Percentiles rank a stretch among this genome's conserved stretches.
phyloP scores from a whole-genome alignment of 1,140 invertebrate species.

The Euschistus heros region DNA sequence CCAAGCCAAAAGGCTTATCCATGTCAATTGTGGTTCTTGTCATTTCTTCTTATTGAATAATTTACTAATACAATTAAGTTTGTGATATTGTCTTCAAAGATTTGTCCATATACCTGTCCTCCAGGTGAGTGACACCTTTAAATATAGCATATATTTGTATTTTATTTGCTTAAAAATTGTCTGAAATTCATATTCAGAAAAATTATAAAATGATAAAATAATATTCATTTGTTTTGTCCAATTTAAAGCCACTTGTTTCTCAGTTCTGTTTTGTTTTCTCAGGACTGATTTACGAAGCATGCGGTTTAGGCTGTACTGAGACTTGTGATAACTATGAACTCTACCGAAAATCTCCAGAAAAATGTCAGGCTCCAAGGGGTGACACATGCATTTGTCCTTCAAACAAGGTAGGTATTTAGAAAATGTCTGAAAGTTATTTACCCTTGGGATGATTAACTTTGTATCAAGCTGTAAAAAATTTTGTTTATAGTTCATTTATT shows the following conservation, averaged over 20 bases:
- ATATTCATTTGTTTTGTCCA: too few species aligned
- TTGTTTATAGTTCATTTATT: neutral
- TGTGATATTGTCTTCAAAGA: constrained; percentile 36
- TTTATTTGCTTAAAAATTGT: too few species aligned
- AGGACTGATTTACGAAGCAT: constrained; percentile 55
- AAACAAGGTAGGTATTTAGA: constrained; percentile 42
- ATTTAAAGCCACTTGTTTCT: constrained; percentile 1
- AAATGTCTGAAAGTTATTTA: neutral
- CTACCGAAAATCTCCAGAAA: constrained; percentile 36
- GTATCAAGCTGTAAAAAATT: neutral
- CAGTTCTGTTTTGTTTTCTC: constrained; percentile 2
- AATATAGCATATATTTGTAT: constrained; percentile 5
- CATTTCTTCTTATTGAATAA: too few species aligned
- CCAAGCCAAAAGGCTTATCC: too few species aligned
- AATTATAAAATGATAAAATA: too few species aligned
- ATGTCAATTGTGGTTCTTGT: too few species aligned
- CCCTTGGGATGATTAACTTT: neutral
- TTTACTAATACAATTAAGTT: too few species aligned
- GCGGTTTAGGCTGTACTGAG: constrained; percentile 51
- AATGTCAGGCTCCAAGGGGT: constrained; percentile 41
- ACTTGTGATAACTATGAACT: constrained; percentile 56
- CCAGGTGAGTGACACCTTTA: constrained; percentile 29
- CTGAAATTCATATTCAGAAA: too few species aligned
- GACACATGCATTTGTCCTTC: constrained; percentile 78
- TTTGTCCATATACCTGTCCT: constrained; percentile 51